A percentile compares a stretch with the other conserved stretches of the same genome.
Conservation (phyloP, 2,113 vertebrate genomes). For the Anhinga rufa region DNA sequence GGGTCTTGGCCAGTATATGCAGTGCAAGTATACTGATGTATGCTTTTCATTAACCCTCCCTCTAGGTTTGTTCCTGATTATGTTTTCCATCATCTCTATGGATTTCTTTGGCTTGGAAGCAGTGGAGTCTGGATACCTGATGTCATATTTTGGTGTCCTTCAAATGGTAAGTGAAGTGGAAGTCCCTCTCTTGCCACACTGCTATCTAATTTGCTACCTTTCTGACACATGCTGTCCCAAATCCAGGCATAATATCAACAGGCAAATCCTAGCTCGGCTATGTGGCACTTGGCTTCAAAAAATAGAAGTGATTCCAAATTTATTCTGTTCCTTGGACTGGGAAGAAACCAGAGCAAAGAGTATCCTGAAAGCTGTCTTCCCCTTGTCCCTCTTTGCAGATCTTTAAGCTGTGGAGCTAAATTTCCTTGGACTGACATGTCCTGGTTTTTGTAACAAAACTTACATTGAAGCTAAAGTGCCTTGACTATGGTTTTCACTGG, state of each 20-base stretch:
- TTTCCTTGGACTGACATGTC: not conserved
- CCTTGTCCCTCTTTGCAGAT: not conserved
- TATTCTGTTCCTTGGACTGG: not conserved
- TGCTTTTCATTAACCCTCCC: not conserved
- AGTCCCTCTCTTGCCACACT: not conserved
- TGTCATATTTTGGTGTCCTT: constrained; percentile 86
- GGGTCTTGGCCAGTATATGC: not conserved
- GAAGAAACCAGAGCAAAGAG: not conserved
- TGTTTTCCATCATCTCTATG: constrained; percentile 90
- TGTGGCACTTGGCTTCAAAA: not conserved
- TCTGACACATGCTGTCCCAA: not conserved
- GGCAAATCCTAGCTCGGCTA: not conserved
- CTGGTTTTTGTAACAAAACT: not conserved
- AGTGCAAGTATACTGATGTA: not conserved
- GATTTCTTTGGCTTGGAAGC: constrained; percentile 87
- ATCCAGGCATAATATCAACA: not conserved
- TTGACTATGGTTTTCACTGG: not conserved
- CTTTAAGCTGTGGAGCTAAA: not conserved
- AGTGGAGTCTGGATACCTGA: constrained; percentile 83
- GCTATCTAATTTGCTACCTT: not conserved
- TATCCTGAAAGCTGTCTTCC: not conserved
- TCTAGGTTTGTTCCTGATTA: constrained; percentile 88
- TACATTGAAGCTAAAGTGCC: not conserved
- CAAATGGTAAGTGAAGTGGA: constrained; percentile 83
- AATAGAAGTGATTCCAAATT: not conserved